phyloP scores from a whole-genome alignment of 2,113 vertebrate species.

The Pelvicachromis taeniatus region DNA sequence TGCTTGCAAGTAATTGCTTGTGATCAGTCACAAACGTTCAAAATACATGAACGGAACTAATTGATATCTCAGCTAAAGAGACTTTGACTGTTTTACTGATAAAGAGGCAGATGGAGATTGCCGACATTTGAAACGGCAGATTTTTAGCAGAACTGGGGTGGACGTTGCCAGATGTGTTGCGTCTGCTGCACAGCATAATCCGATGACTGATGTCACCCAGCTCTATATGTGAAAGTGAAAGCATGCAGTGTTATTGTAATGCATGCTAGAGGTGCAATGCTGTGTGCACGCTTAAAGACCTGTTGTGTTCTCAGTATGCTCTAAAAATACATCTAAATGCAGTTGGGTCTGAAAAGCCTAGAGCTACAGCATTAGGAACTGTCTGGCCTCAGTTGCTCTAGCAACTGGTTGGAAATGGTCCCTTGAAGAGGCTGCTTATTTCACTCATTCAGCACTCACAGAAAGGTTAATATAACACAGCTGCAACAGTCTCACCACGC shows the following conservation, averaged over 20 bases:
- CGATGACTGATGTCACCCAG: neutral
- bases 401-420: constrained; percentile 52
- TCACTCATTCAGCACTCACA: constrained; percentile 28
- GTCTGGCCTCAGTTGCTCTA: constrained; percentile 60
- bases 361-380: constrained; percentile 27
- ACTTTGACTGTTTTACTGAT: neutral
- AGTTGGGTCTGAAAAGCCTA: constrained; percentile 30
- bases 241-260: neutral
- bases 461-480: constrained; percentile 26
- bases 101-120: neutral
- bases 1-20: neutral
- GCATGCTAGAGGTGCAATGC: neutral
- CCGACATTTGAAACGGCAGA: neutral
- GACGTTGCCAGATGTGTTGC: neutral
- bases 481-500: constrained; percentile 19
- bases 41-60: neutral
- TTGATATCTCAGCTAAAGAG: neutral
- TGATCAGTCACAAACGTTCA: neutral
- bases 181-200: neutral
- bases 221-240: neutral
- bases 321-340: constrained; percentile 35
- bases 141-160: neutral
- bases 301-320: constrained; percentile 15
- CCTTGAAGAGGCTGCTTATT: constrained; percentile 19
- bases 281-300: neutral